A percentile compares a stretch with the other conserved stretches of the same genome.
These are phyloP conservation scores for Nephila pilipes DNA, from an alignment of 1,140 invertebrate genomes.

Conservation along the genomic window DNA sequence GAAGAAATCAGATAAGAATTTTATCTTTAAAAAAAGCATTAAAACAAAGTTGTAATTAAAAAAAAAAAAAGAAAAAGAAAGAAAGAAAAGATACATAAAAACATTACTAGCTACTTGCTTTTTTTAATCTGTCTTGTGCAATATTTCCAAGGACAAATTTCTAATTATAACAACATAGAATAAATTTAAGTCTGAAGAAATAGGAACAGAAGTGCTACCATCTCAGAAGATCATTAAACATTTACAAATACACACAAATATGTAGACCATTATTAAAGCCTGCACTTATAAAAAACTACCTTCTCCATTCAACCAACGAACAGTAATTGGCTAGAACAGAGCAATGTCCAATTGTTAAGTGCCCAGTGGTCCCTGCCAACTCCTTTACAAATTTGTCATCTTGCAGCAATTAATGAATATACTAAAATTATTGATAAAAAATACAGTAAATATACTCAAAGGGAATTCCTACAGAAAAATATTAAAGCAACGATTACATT, in stretches of 20 bases:
- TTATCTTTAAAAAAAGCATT: neutral
- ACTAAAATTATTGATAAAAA: neutral
- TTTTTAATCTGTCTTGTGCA: slow-evolving; percentile 14
- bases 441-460: neutral
- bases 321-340: slow-evolving; percentile 67
- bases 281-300: slow-evolving; percentile 64
- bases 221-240: slow-evolving; percentile 49
- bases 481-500: neutral
- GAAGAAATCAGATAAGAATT: neutral
- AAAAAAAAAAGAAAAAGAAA: no score
- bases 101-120: slow-evolving; percentile 23
- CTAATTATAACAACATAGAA: slow-evolving; percentile 30
- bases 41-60: neutral
- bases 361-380: slow-evolving; percentile 76
- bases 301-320: slow-evolving; percentile 44
- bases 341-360: slow-evolving; percentile 70
- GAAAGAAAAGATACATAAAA: no score
- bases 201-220: slow-evolving; percentile 52
- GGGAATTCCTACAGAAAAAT: neutral
- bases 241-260: slow-evolving; percentile 39
- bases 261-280: slow-evolving; percentile 58
- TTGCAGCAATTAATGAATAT: slow-evolving; percentile 7
- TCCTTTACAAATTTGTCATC: slow-evolving; percentile 44
- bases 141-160: neutral
- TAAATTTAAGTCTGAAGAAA: slow-evolving; percentile 8